Percentiles rank a stretch among this genome's conserved stretches.
These are phyloP conservation scores for Lynx canadensis DNA, from an alignment of 2,113 vertebrate species.

Conservation along the genomic window DNA sequence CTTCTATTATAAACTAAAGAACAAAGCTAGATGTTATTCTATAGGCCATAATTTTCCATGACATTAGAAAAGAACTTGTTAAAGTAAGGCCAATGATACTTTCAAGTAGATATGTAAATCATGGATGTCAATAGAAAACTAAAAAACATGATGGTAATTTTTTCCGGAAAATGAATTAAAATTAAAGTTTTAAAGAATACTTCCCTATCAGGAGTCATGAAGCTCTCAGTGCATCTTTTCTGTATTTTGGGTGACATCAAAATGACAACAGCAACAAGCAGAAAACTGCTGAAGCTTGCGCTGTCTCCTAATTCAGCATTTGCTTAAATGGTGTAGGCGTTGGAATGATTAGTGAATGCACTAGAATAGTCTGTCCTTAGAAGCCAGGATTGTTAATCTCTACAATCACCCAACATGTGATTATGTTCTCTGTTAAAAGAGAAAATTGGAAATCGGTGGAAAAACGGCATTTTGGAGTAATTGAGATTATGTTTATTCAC, in stretches of 20 bases:
- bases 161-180: not conserved
- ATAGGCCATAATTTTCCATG: not conserved
- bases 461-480: conserved; percentile 61
- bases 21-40: not conserved
- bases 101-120: not conserved
- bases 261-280: not conserved
- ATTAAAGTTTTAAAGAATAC: not conserved
- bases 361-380: not conserved
- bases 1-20: not conserved
- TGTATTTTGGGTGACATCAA: not conserved
- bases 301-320: not conserved
- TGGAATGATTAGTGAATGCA: not conserved
- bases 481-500: conserved; percentile 74
- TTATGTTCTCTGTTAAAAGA: conserved; percentile 36
- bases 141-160: not conserved
- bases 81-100: not conserved
- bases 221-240: not conserved
- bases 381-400: not conserved
- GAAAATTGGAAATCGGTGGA: conserved; percentile 56
- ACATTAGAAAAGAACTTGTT: not conserved
- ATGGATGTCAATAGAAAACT: not conserved
- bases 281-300: not conserved
- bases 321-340: not conserved
- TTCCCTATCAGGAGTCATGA: not conserved
- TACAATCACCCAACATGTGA: not conserved